phyloP scores from a whole-genome alignment of 1,140 invertebrate species.

The Semibalanus balanoides region DNA sequence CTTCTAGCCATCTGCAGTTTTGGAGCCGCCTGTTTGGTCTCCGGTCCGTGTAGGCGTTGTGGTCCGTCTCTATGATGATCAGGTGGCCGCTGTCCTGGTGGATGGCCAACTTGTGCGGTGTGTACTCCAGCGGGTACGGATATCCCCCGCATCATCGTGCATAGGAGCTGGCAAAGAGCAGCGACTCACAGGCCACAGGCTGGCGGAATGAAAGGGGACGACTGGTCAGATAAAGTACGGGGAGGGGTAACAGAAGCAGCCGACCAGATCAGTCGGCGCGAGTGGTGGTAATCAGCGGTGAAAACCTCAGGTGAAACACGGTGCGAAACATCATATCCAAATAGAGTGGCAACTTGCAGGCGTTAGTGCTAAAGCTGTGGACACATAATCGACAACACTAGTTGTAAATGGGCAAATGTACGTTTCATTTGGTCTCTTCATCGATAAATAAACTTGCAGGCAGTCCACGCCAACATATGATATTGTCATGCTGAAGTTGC shows the following conservation, averaged over 20 bases:
- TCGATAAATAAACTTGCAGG: too few relatives aligned
- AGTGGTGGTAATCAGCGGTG: background rate
- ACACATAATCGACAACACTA: too few relatives aligned
- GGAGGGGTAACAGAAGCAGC: too few relatives aligned
- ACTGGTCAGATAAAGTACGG: too few relatives aligned
- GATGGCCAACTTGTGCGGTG: slow-evolving; percentile 87
- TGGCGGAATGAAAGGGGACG: too few relatives aligned
- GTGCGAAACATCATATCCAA: background rate
- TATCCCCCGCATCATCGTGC: too few relatives aligned
- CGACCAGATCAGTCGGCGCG: background rate
- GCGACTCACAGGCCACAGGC: too few relatives aligned
- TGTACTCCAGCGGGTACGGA: slow-evolving; percentile 83
- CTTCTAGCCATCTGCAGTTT: slow-evolving; percentile 64
- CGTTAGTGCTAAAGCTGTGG: background rate
- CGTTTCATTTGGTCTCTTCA: background rate
- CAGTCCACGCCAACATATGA: too few relatives aligned
- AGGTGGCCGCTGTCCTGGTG: slow-evolving; percentile 86
- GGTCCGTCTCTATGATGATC: slow-evolving; percentile 90
- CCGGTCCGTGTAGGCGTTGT: slow-evolving; percentile 96
- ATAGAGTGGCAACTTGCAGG: background rate
- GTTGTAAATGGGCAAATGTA: too few relatives aligned
- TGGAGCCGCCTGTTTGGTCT: slow-evolving; percentile 84
- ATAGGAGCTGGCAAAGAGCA: too few relatives aligned
- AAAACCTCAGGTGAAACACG: background rate
- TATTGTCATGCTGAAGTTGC: too few relatives aligned